A percentile compares a stretch with the other conserved stretches of the same genome.
phyloP scores from a whole-genome alignment of 2,797 vertebrate species.

The Tachyglossus aculeatus region DNA sequence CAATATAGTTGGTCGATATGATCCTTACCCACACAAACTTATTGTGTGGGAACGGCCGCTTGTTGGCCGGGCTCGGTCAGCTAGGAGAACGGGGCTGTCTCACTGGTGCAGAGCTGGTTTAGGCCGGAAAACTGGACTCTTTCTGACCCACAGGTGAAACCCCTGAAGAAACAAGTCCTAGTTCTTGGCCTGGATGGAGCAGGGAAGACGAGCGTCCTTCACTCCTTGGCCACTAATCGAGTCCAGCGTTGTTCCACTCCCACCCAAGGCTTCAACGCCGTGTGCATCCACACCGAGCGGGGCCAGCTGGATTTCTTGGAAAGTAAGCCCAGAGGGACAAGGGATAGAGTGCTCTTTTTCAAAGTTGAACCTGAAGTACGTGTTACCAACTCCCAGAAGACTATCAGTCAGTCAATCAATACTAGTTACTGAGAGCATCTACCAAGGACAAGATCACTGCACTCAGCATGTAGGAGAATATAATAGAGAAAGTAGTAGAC shows the following conservation, averaged over 20 bases:
- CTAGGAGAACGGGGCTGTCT: neutral
- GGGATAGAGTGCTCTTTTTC: too few species aligned
- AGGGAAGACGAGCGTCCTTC: slow-evolving; percentile 91
- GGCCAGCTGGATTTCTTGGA: slow-evolving; percentile 89
- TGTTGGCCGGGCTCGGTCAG: neutral
- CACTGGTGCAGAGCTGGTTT: neutral
- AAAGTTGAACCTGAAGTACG: too few species aligned
- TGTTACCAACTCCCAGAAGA: too few species aligned
- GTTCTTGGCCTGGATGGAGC: slow-evolving; percentile 92
- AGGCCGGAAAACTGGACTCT: too few species aligned
- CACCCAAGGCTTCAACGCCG: slow-evolving; percentile 86
- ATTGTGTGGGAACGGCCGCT: too few species aligned
- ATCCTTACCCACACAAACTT: too few species aligned
- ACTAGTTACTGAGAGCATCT: neutral
- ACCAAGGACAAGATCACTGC: neutral
- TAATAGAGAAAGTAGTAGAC: too few species aligned
- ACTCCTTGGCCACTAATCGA: slow-evolving; percentile 79
- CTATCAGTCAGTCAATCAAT: neutral
- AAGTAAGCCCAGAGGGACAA: slow-evolving; percentile 85
- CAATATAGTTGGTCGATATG: too few species aligned
- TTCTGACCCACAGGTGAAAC: slow-evolving; percentile 59
- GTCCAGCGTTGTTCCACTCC: slow-evolving; percentile 79
- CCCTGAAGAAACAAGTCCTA: slow-evolving; percentile 81
- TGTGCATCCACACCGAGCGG: slow-evolving; percentile 83
- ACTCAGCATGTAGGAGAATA: too few species aligned